A percentile compares a stretch with the other conserved stretches of the same genome.
Evolutionary conservation across 2,888 invertebrate genomes (phyloP).

Genomic region (Petrophora chlorosata): DNA sequence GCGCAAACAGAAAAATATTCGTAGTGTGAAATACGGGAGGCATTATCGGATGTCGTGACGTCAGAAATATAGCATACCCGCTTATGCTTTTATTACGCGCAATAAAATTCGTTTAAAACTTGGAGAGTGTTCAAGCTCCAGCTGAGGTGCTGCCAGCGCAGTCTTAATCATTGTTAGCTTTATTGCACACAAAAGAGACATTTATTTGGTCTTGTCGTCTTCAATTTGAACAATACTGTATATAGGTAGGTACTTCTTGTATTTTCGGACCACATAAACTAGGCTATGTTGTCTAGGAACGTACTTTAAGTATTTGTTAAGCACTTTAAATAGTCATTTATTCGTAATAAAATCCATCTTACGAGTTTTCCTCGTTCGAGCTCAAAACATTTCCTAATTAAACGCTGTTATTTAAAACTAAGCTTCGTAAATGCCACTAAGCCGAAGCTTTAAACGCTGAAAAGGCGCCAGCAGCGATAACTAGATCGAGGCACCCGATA

Average conservation of each 20-base stretch:
- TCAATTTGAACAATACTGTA: conserved; percentile 6
- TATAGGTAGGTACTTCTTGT: too few relatives aligned
- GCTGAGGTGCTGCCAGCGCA: conserved; percentile 51
- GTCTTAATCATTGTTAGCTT: conserved; percentile 65
- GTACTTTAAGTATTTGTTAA: too few relatives aligned
- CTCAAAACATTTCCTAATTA: conserved; percentile 9
- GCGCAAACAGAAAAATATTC: conserved; percentile 50
- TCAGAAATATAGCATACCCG: conserved; percentile 51
- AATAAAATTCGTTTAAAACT: conserved; percentile 73
- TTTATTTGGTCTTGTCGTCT: conserved; percentile 20
- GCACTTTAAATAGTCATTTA: too few relatives aligned
- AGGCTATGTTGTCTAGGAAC: too few relatives aligned
- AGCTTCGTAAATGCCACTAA: conserved; percentile 18
- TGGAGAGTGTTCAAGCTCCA: conserved; percentile 68
- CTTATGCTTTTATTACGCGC: conserved; percentile 62
- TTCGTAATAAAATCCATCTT: too few relatives aligned
- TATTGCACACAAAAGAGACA: conserved; percentile 42
- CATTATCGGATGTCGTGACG: conserved; percentile 54
- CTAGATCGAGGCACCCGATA: conserved; percentile 52
- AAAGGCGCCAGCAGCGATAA: conserved; percentile 42
- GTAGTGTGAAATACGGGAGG: conserved; percentile 50
- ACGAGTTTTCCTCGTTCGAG: too few relatives aligned
- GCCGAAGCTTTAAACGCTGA: conserved; percentile 34
- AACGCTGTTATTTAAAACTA: conserved; percentile 16
- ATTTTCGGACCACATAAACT: too few relatives aligned